Evolutionary conservation across 1,140 invertebrate genomes (phyloP), one percentile per base, ranked within the genome.

Genomic region (Semibalanus balanoides): DNA sequence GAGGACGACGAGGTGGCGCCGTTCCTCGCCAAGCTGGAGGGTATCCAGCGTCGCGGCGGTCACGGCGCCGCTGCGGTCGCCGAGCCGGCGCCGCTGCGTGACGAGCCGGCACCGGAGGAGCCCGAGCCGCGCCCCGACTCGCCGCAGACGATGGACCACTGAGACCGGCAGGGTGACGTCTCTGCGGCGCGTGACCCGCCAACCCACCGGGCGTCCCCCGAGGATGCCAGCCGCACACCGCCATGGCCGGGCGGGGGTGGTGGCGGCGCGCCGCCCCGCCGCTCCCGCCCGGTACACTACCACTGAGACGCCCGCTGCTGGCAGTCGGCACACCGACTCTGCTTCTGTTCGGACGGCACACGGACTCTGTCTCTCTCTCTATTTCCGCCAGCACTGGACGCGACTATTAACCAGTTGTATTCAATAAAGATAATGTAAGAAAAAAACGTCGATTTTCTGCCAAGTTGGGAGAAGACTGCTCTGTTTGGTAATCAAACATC

Each of bases 1-100:
- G 89, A 92, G 78, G 94, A 97, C 83, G 87, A 91, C 0, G 88
- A 88, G 77, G 90, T 91, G 51, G 84, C 87, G 0, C 83, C 85
- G 30, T 96, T 90, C 82, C 83, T 94, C 69, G 83, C 86, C 0
- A 84, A 90, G 78, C 89, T 93, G 76, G 90, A 92, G 81, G 89
- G 90, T 0, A 89, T 92, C 79, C 91, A 93, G 80, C 85, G 90
- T 71, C 85, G 91, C 78, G 88, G 88, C 3, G 87, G 86, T 64
- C 83, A 85, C n/a, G 84, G 82, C 3, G 83, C 84, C 70, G 81
- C 81, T 64, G 80, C 82, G 73, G 80, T 80, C 0, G 80, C 82
- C 17, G 74, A 70, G 28, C 64, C 78, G 27, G 81, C 82, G 19
- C 83, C 83, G 76, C 81, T 82, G 31, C 78, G 30, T 29, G 79